These are phyloP conservation scores for Archips crataeganus DNA, from an alignment of 2,888 invertebrate species.

Conservation along the genomic window DNA sequence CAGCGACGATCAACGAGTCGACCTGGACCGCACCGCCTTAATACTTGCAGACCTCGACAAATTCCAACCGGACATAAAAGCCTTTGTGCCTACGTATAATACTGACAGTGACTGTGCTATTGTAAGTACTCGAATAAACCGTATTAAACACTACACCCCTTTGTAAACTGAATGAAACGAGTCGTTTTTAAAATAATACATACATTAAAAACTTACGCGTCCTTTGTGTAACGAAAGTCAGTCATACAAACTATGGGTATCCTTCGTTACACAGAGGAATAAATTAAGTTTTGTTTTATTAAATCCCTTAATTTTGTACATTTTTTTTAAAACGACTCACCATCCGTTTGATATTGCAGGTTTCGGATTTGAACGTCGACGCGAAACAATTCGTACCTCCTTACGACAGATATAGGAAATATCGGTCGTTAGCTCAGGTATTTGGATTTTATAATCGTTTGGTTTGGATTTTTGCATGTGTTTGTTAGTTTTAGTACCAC, in stretches of 20 bases:
- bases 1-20: constrained; percentile 46
- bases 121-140: constrained; percentile 45
- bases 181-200: too few relatives aligned
- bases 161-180: constrained; percentile 10
- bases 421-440: constrained; percentile 70
- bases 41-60: constrained; percentile 30
- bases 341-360: constrained; percentile 53
- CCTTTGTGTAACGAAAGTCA: too few relatives aligned
- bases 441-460: constrained; percentile 38
- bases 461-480: neutral
- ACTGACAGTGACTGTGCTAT: constrained; percentile 39
- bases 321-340: too few relatives aligned
- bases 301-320: too few relatives aligned
- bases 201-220: too few relatives aligned
- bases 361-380: constrained; percentile 66
- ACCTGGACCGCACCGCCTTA: constrained; percentile 38
- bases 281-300: too few relatives aligned
- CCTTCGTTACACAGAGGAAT: too few relatives aligned
- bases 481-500: neutral
- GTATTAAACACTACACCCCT: constrained; percentile 9
- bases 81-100: constrained; percentile 42
- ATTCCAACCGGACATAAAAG: constrained; percentile 41
- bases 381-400: constrained; percentile 73
- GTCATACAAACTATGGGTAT: too few relatives aligned
- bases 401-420: constrained; percentile 71